Evolutionary conservation across 2,797 vertebrate genomes (phyloP), one percentile per base, ranked within the genome.

Genomic region (Macroramphosus scolopax): DNA sequence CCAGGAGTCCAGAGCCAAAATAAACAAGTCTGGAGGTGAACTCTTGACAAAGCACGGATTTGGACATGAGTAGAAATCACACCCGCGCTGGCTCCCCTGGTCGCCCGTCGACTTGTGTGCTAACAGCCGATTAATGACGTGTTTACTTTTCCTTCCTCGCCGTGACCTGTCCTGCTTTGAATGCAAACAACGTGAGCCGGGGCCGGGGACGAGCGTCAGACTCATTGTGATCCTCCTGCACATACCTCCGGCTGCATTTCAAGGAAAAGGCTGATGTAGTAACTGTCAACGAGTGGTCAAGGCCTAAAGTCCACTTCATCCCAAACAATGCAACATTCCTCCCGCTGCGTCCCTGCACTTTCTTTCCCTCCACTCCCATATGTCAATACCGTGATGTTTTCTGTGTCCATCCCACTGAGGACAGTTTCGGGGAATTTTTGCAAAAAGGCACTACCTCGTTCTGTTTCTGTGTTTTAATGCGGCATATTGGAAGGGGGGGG

Each of bases 261-360:
- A n/a, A n/a, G n/a, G n/a, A n/a, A n/a, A n/a, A n/a, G n/a, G n/a
- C n/a, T n/a, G n/a, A n/a, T n/a, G n/a, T n/a, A 62, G 63, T 48
- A 38, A 45, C 45, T 47, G 42, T 17, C 15, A 24, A 48, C 33
- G 13, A 8, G 50, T 39, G 62, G 65, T 73, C 77, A 78, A 79
- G 77, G 74, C 48, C 59, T 70, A 73, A 85, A 80, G 77, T 84
- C 78, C 75, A 77, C 32, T 38, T 69, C 76, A n/a, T n/a, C 54
- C 63, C 61, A 72, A 77, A 82, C 81, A 77, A 75, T 77, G 54
- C 73, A 12, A 46, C 81, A 78, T 81, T 84, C 80, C 77, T 78
- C 38, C 42, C 10, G 45, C 61, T 63, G 28, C 47, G 37, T 63
- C 52, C 54, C 37, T 31, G 17, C 46, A 63, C 42, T 50, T 58